Base-by-base conservation (phyloP, 2,113 vertebrate genomes). In the Oxygymnocypris stewartii region DNA sequence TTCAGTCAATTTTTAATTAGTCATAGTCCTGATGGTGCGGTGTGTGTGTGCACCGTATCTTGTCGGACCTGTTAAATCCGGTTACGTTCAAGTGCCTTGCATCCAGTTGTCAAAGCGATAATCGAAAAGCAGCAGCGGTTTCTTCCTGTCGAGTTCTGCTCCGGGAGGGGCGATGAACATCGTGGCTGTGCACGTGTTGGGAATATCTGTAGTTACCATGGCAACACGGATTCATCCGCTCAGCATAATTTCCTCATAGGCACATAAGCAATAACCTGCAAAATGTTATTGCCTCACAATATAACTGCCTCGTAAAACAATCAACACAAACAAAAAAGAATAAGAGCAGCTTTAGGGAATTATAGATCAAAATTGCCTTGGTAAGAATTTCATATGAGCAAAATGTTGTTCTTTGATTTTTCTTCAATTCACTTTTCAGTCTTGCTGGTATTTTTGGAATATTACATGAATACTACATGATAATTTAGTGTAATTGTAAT, bases 121-220 rank as follows among this genome's bases (percentile, higher is more conserved):
- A 47, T 47, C 3, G 2, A 44, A 47, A 28, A 44, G n/a, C 37
- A 11, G 31, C 78, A 12, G 10, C 4, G n/a, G 8, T 67, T 31
- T 1, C 28, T 49, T 49, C 76, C 57, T 18, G 37, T 79, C 31
- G 16, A 77, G 20, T 31, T 79, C 49, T 40, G 3, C 35, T 47
- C n/a, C 69, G 42, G 40, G 31, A 23, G 63, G 18, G 31, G 40
- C 1, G 37, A 47, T 7, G 18, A 81, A 28, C 77, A 65, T 59
- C 11, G 25, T 28, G 31, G 84, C 25, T 2, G 6, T 40, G 59
- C 73, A 86, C 40, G 25, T 88, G 57, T 31, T 37, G 25, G 57
- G 71, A 87, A 79, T 89, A 85, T 77, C 83, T 85, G 85, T 42
- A 82, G 92, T 94, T 89, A 90, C 94, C 92, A 92, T 93, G 92